These are phyloP conservation scores for Oncopeltus fasciatus DNA, from an alignment of 1,140 invertebrate genomes.

Conservation along the genomic window DNA sequence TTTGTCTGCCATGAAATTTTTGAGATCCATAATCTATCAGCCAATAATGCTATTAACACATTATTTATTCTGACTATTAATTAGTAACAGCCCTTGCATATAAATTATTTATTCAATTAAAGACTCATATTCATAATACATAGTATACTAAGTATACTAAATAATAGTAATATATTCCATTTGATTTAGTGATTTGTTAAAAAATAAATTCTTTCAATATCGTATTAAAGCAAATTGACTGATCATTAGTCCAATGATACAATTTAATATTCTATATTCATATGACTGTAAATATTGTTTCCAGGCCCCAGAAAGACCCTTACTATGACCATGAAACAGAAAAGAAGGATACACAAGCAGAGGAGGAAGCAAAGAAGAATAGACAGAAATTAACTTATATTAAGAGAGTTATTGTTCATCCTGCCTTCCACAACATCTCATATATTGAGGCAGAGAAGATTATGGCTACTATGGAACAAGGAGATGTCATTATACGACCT, in stretches of 20 bases:
- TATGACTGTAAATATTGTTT: conserved; percentile 20
- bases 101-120: too few species aligned
- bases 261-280: neutral
- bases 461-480: conserved; percentile 83
- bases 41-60: too few species aligned
- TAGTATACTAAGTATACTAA: too few species aligned
- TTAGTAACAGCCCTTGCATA: too few species aligned
- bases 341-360: conserved; percentile 59
- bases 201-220: neutral
- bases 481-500: conserved; percentile 89
- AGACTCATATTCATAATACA: too few species aligned
- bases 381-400: conserved; percentile 70
- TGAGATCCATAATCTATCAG: too few species aligned
- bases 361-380: conserved; percentile 66
- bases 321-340: conserved; percentile 86
- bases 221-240: neutral
- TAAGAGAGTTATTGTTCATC: conserved; percentile 94
- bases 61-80: too few species aligned
- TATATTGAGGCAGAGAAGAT: conserved; percentile 84
- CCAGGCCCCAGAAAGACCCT: conserved; percentile 66
- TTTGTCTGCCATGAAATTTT: too few species aligned
- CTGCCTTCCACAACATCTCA: conserved; percentile 91
- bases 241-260: neutral
- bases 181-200: neutral
- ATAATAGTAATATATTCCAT: too few species aligned